phyloP scores from a whole-genome alignment of 2,888 invertebrate genomes.

The Noctua pronuba region DNA sequence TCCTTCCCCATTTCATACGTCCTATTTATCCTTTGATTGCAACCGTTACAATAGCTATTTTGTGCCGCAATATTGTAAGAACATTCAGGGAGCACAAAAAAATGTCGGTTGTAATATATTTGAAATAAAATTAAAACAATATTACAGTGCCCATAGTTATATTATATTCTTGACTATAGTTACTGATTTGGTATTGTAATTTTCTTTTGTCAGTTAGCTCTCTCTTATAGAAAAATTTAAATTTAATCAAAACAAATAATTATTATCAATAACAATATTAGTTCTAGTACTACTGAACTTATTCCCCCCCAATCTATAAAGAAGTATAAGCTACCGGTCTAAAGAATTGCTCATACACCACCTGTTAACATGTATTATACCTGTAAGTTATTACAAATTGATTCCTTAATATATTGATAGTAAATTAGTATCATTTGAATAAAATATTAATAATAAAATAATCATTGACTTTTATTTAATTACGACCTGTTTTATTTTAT shows the following conservation, averaged over 20 bases:
- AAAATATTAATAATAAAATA: slow-evolving; percentile 81
- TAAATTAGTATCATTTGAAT: slow-evolving; percentile 85
- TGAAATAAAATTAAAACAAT: slow-evolving; percentile 22
- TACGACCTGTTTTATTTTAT: slow-evolving; percentile 84
- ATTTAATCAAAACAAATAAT: slow-evolving; percentile 4
- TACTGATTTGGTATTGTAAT: slow-evolving; percentile 42
- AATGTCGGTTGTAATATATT: slow-evolving; percentile 24
- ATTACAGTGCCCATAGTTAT: slow-evolving; percentile 14
- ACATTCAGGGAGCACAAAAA: slow-evolving; percentile 15
- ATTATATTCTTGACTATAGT: slow-evolving; percentile 22
- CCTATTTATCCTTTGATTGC: slow-evolving; percentile 7
- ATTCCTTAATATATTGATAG: slow-evolving; percentile 77
- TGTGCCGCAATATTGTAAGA: slow-evolving; percentile 46
- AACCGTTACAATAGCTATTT: slow-evolving; percentile 21
- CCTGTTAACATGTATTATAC: slow-evolving; percentile 83
- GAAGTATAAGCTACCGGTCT: slow-evolving; percentile 67
- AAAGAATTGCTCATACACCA: slow-evolving; percentile 89
- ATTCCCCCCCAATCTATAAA: slow-evolving; percentile 40
- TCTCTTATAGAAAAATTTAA: slow-evolving; percentile 1
- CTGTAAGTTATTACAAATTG: slow-evolving; percentile 75
- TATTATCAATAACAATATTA: slow-evolving; percentile 44
- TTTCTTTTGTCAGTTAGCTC: slow-evolving; percentile 19
- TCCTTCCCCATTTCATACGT: not conserved
- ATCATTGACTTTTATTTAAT: slow-evolving; percentile 87
- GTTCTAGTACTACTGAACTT: slow-evolving; percentile 29